Conservation (phyloP, 2,888 invertebrate species). For the Syrista parreyssii region DNA sequence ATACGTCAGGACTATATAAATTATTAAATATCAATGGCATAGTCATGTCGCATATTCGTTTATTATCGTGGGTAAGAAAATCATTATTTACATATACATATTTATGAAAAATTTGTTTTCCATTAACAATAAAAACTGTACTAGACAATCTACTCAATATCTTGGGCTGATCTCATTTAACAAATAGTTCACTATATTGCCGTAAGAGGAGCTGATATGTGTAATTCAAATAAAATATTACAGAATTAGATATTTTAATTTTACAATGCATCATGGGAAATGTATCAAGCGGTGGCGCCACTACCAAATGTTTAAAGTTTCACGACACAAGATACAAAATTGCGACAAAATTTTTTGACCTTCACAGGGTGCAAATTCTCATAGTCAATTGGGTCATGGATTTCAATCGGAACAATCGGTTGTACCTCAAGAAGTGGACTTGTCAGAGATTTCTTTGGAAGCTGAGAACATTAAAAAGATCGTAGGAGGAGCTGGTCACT, state of each 20-base stretch:
- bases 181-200: not conserved
- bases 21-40: not conserved
- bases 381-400: slow-evolving; percentile 82
- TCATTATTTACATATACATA: not conserved
- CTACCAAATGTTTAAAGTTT: not conserved
- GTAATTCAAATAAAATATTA: not conserved
- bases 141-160: not conserved
- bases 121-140: not conserved
- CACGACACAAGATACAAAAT: not conserved
- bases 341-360: not conserved
- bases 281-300: too few species aligned
- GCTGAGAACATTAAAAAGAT: slow-evolving; percentile 72
- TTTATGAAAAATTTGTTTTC: not conserved
- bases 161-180: not conserved
- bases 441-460: slow-evolving; percentile 54
- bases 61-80: slow-evolving; percentile 38
- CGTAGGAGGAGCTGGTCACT: slow-evolving; percentile 83
- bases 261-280: too few species aligned
- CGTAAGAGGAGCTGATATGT: not conserved
- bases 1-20: not conserved
- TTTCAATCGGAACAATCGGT: slow-evolving; percentile 74
- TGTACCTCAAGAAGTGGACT: slow-evolving; percentile 68
- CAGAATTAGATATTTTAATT: too few species aligned
- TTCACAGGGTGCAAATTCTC: slow-evolving; percentile 83
- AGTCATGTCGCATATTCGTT: slow-evolving; percentile 6